Evolutionary conservation across 2,797 vertebrate species (phyloP).

Genomic region (Agapornis canus): DNA sequence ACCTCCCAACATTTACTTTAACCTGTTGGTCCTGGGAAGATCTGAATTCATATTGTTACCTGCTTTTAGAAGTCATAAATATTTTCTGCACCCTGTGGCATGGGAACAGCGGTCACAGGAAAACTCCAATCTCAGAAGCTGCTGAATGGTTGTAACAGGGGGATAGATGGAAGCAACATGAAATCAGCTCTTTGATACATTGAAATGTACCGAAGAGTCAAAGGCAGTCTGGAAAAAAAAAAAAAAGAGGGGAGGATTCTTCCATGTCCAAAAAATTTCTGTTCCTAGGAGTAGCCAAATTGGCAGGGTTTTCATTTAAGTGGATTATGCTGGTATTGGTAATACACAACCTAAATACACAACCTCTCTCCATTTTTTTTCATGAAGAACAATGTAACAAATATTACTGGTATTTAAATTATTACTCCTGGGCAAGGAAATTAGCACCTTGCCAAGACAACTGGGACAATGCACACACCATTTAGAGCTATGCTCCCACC

Average conservation of each 20-base stretch:
- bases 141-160: background rate
- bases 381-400: background rate
- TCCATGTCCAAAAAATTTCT: background rate
- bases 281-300: background rate
- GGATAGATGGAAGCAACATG: background rate
- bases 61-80: slow-evolving; percentile 4
- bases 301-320: background rate
- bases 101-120: background rate
- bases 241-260: background rate
- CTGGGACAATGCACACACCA: background rate
- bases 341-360: background rate
- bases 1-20: background rate
- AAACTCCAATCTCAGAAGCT: background rate
- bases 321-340: background rate
- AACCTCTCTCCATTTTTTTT: background rate
- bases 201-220: background rate
- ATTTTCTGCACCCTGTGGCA: background rate
- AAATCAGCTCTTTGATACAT: background rate
- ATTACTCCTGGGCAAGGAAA: background rate
- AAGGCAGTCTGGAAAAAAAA: background rate
- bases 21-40: background rate
- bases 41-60: background rate
- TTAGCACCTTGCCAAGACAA: background rate
- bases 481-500: background rate
- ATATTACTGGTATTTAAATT: background rate